Evolutionary conservation across 2,797 vertebrate species (phyloP).

Genomic region (Pyrocephalus nanus): DNA sequence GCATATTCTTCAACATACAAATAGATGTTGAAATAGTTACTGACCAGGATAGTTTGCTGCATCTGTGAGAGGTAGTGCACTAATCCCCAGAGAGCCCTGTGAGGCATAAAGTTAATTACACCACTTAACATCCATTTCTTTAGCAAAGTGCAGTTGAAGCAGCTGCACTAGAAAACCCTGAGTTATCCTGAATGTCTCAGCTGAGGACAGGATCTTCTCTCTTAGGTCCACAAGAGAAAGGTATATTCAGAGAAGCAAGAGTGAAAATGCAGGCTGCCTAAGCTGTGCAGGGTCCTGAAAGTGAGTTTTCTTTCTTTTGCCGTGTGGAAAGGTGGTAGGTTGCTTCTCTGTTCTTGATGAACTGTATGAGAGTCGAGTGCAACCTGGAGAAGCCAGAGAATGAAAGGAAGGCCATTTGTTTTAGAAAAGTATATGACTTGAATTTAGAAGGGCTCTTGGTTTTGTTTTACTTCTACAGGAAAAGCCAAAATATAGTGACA

Average conservation of each 20-base stretch:
- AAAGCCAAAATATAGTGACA: background rate
- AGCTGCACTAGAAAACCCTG: background rate
- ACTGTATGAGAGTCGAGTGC: accelerated
- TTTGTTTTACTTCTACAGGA: background rate
- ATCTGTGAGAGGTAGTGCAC: background rate
- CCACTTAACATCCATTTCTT: background rate
- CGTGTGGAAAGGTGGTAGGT: background rate
- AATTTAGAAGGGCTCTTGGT: background rate
- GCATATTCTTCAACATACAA: background rate
- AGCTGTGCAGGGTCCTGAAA: background rate
- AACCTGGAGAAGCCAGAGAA: background rate
- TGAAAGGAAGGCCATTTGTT: background rate
- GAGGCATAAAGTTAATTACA: background rate
- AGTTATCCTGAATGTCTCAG: background rate
- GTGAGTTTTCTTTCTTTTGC: background rate
- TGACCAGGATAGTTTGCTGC: background rate
- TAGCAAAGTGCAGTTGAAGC: background rate
- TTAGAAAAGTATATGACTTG: background rate
- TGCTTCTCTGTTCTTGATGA: background rate
- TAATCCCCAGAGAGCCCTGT: background rate
- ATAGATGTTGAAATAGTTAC: background rate
- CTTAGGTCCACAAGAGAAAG: background rate
- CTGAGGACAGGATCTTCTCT: background rate
- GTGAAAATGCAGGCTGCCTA: background rate
- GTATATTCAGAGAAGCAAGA: background rate